These are phyloP conservation scores for Thereva unica DNA, from an alignment of 2,888 invertebrate species.

Conservation along the genomic window DNA sequence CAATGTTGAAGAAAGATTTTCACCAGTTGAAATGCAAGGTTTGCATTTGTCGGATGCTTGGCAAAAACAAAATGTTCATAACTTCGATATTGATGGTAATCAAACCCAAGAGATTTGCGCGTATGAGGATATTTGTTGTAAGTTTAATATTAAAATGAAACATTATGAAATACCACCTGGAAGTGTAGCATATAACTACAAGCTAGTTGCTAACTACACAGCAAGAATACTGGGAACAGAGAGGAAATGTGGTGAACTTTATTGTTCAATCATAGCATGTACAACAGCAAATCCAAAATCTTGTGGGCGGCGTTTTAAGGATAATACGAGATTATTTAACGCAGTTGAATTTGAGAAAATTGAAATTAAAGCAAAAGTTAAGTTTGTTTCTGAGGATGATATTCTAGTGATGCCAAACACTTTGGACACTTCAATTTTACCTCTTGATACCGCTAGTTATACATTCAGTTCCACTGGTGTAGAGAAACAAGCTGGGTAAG, in stretches of 20 bases:
- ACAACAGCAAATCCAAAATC: constrained; percentile 45
- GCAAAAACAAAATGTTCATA: background rate
- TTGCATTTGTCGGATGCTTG: constrained; percentile 23
- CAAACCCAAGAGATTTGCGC: constrained; percentile 29
- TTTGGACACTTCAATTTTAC: constrained; percentile 60
- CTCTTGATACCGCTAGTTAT: constrained; percentile 57
- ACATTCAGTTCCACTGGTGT: constrained; percentile 46
- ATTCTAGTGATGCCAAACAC: constrained; percentile 56
- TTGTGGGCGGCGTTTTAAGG: constrained; percentile 48
- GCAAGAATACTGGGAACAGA: constrained; percentile 16
- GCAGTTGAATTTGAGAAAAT: constrained; percentile 36
- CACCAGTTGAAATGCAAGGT: constrained; percentile 29
- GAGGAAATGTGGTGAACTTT: constrained; percentile 32
- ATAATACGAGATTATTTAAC: constrained; percentile 13
- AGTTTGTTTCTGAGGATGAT: constrained; percentile 17
- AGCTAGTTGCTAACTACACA: constrained; percentile 32
- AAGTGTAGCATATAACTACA: constrained; percentile 34
- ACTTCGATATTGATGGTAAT: constrained; percentile 19
- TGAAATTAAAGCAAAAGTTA: constrained; percentile 33
- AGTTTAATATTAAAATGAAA: constrained; percentile 42
- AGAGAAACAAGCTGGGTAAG: constrained; percentile 28
- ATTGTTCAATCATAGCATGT: constrained; percentile 59
- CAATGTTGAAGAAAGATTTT: background rate
- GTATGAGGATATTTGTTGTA: constrained; percentile 48
- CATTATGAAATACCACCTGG: constrained; percentile 19